Evolutionary conservation across 1,140 invertebrate species (phyloP), one percentile per base, ranked within the genome.

Genomic region (Ceratina calcarata): DNA sequence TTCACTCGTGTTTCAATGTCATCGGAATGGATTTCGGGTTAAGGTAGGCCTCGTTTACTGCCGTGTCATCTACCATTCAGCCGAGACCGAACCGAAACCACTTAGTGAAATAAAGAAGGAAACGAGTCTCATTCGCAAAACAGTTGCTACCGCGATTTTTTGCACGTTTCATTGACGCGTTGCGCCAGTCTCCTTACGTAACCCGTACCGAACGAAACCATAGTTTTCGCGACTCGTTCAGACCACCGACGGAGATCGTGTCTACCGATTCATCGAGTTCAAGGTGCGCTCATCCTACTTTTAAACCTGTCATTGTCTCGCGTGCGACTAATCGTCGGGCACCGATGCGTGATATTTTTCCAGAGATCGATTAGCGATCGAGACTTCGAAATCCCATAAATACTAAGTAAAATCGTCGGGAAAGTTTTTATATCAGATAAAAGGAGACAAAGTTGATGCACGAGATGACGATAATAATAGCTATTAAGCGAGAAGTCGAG

Each of bases 241-340:
- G 22, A 32, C 69, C 0, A 22, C 60, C 0, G 20, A 2, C 10
- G 61, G 32, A 27, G 37, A 62, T 70, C 57, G 67, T 32, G n/a
- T 7, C 12, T 15, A 12, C 24, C 18, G 67, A 68, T 32, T 57
- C 67, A 85, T 78, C 58, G 78, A 81, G 83, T 84, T 84, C 83
- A 84, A 84, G 83, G 83, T 72, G 72, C 75, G 78, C 66, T 80
- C 64, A 81, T 70, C 61, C 83, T 80, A 81, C 68, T 84, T 67
- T 60, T 22, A 51, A 10, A 70, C 60, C 64, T 57, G 24, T 61
- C 45, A 65, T 81, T 81, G 80, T 67, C 10, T 71, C 55, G 58
- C 65, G 66, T 64, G 76, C 73, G 83, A 84, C 83, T 80, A 74
- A 82, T 80, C 69, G 68, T 75, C 67, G 67, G 45, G 68, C 82